Conservation (phyloP, 2,888 invertebrate genomes). For the Platynereis dumerilii region DNA sequence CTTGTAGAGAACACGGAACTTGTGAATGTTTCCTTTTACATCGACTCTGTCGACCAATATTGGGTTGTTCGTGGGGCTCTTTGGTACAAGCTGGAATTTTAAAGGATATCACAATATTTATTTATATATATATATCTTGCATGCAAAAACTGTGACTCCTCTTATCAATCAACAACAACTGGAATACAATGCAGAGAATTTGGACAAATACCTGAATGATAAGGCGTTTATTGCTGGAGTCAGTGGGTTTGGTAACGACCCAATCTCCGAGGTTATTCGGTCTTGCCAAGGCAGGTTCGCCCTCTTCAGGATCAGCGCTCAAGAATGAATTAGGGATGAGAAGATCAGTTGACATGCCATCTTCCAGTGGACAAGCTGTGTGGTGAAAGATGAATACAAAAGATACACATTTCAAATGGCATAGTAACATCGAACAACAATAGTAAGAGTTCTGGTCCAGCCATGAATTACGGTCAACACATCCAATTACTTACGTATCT, state of each 20-base stretch:
- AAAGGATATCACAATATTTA: too few species aligned
- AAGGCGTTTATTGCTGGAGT: too few species aligned
- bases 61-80: background rate
- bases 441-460: too few species aligned
- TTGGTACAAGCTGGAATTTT: background rate
- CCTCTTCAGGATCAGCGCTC: background rate
- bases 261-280: background rate
- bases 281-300: slow-evolving; percentile 4
- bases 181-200: too few species aligned
- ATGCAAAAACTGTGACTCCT: too few species aligned
- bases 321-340: background rate
- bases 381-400: background rate
- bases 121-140: too few species aligned
- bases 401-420: too few species aligned
- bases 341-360: background rate
- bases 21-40: background rate
- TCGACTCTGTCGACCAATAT: background rate
- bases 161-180: too few species aligned
- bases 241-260: background rate
- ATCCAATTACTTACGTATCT: too few species aligned
- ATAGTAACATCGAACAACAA: too few species aligned
- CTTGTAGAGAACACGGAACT: background rate
- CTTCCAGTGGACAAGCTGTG: background rate
- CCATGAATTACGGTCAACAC: too few species aligned
- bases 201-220: too few species aligned